Base-by-base conservation (phyloP, 2,797 vertebrate genomes). In the Alosa sapidissima region DNA sequence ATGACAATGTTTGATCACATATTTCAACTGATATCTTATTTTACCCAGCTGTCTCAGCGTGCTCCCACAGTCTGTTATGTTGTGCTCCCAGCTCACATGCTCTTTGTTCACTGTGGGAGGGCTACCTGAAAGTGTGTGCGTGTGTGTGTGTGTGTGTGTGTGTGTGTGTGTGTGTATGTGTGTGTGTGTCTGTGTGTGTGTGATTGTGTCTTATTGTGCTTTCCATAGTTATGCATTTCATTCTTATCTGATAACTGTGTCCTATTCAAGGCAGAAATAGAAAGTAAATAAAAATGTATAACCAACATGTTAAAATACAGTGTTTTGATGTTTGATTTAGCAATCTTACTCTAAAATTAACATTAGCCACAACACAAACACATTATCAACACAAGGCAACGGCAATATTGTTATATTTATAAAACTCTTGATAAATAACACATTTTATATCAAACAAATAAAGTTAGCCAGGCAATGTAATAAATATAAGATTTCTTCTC, bases 1-100 rank as follows among this genome's bases (percentile, higher is more conserved):
- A 93, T 94, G 93, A 94, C 93, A 95, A 92, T 92, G 91, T 93
- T 91, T 94, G 91, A 95, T 94, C 87, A 85, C 81, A 85, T 89
- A 90, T 94, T 93, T 94, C 92, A 93, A 88, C 92, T 84, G 89
- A 91, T 92, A 92, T 92, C 88, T 88, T 87, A 24, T 81, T 91
- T 91, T 88, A 89, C 89, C 87, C 88, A 82, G 81, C 87, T 86
- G 84, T 91, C 89, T 90, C 89, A 90, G 86, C 87, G 86, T 88
- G 87, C 84, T 82, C 87, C 90, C 87, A 84, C 87, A 92, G 89
- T 86, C 41, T 41, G 41, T 4, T 41, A 4, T 41, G 41, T 4
- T 41, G 41, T 41, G 41, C 41, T 41, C 41, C 41, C 4, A 82
- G 87, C 91, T 90, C 91, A 90, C 82, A 78, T 45, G 28, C 72